Conservation (phyloP, 2,888 invertebrate genomes). For the Synergus japonicus region DNA sequence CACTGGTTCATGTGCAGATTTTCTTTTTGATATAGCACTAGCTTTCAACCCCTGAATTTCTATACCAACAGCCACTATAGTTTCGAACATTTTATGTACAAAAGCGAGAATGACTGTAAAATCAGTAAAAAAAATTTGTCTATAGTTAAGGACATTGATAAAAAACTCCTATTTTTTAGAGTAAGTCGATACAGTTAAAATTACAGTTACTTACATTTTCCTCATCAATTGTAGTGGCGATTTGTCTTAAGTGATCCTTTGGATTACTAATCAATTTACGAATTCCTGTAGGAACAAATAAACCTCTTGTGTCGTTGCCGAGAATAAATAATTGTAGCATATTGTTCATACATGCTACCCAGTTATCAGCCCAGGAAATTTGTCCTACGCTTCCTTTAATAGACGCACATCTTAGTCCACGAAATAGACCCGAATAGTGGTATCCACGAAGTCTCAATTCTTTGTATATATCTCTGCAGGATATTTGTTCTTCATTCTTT, state of each 20-base stretch:
- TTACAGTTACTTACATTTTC: constrained; percentile 62
- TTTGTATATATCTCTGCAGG: constrained; percentile 75
- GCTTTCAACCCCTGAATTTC: constrained; percentile 81
- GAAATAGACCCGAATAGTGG: constrained; percentile 79
- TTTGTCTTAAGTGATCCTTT: constrained; percentile 69
- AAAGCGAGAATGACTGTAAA: constrained; percentile 74
- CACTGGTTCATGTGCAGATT: constrained; percentile 78
- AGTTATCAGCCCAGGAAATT: constrained; percentile 81
- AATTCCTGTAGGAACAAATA: constrained; percentile 81
- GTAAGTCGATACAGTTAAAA: too few species aligned
- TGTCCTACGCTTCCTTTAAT: constrained; percentile 73
- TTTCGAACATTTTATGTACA: constrained; percentile 73
- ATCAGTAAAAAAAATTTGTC: neutral
- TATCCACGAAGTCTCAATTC: constrained; percentile 79
- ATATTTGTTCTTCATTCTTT: constrained; percentile 62
- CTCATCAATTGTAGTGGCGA: constrained; percentile 60
- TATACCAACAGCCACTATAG: constrained; percentile 79
- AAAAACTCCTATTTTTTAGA: too few species aligned
- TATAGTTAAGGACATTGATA: too few species aligned
- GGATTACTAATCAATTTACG: constrained; percentile 80
- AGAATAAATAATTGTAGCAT: constrained; percentile 83
- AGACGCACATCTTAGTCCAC: constrained; percentile 78
- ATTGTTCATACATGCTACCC: constrained; percentile 85
- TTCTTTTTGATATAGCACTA: constrained; percentile 79
- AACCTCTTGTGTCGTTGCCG: constrained; percentile 74